Conservation (phyloP, 2,797 vertebrate species). For the Helostoma temminkii region DNA sequence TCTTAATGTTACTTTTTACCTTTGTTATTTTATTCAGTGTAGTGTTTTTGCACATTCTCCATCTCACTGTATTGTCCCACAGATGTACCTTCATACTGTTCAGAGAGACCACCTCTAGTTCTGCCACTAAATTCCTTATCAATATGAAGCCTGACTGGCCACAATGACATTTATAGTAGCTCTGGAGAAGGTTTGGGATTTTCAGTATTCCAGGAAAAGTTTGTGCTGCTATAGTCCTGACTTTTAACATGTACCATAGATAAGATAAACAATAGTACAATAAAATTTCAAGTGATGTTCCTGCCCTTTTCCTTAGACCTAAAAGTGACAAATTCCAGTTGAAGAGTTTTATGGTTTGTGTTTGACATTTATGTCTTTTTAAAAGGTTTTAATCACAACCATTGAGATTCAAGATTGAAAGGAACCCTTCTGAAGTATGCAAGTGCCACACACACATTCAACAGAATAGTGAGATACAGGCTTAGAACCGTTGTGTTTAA, state of each 20-base stretch:
- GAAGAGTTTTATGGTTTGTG: conserved; percentile 23
- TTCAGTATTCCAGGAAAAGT: conserved; percentile 44
- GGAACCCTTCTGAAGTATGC: conserved; percentile 29
- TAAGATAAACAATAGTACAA: conserved; percentile 21
- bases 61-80: conserved; percentile 1
- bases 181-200: too few relatives aligned
- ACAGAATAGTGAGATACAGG: conserved; percentile 18
- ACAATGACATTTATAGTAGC: conserved; percentile 15
- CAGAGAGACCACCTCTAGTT: conserved; percentile 26
- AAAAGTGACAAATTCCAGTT: conserved; percentile 42
- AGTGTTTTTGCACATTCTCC: background rate
- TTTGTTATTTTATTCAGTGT: background rate
- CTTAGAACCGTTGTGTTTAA: background rate
- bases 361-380: conserved; percentile 64
- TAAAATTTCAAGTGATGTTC: conserved; percentile 41
- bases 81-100: conserved; percentile 20
- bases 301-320: conserved; percentile 44
- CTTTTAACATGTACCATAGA: conserved; percentile 20
- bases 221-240: conserved; percentile 1
- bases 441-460: conserved; percentile 30
- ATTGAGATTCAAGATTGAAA: conserved; percentile 39
- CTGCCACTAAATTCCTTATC: conserved; percentile 51
- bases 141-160: conserved; percentile 43
- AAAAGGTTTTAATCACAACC: conserved; percentile 50
- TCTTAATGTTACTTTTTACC: too few relatives aligned